These are phyloP conservation scores for Ophioderma brevispina DNA, from an alignment of 35 echinoderm and acorn worm species.

Conservation along the genomic window DNA sequence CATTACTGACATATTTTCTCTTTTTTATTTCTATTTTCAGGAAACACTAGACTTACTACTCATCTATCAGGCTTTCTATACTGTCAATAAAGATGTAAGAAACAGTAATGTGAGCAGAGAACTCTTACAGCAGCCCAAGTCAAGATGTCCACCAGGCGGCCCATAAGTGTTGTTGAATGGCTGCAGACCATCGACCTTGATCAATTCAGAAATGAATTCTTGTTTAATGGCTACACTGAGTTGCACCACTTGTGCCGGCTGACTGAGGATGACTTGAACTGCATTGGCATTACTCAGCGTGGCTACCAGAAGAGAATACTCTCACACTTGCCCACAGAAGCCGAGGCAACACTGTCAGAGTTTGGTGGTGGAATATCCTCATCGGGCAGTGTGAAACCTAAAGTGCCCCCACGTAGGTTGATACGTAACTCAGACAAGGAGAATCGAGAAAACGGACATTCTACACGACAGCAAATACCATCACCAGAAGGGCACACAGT, in stretches of 20 bases:
- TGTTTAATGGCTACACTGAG: conserved; percentile 16
- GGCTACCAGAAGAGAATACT: conserved; percentile 30
- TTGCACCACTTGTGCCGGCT: conserved; percentile 9
- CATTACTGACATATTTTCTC: no score
- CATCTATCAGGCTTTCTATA: no score
- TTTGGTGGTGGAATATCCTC: not conserved
- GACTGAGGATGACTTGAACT: conserved; percentile 11
- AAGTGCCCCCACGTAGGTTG: not conserved
- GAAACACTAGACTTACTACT: no score
- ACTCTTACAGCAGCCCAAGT: not conserved
- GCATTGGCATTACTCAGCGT: conserved; percentile 24
- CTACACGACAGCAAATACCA: not conserved
- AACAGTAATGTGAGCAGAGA: no score
- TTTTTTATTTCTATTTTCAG: no score
- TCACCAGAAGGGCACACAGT: not conserved
- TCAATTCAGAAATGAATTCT: conserved; percentile 21
- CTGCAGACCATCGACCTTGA: not conserved
- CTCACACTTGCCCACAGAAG: conserved; percentile 14
- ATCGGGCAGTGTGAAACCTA: not conserved
- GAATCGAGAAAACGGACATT: conserved; percentile 1
- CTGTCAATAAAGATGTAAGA: no score
- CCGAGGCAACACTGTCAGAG: conserved; percentile 17
- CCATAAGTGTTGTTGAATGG: conserved; percentile 3
- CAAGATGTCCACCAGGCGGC: not conserved
- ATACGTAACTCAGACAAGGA: not conserved